Conservation (phyloP, 2,797 vertebrate species). For the Gallinago solitaria region DNA sequence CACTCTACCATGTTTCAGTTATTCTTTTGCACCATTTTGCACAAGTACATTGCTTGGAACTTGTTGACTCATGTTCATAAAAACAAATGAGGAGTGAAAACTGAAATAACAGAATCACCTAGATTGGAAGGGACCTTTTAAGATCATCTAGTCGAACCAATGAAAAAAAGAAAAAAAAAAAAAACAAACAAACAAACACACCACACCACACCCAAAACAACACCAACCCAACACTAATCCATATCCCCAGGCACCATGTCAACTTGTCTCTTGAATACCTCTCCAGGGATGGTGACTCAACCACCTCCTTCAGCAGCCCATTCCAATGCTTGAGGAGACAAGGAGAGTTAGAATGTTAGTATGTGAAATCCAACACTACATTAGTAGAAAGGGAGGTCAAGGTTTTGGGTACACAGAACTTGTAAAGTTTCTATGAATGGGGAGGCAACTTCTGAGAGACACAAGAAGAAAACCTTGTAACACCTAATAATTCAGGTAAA, state of each 20-base stretch:
- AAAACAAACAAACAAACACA: too few relatives aligned
- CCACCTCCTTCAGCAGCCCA: too few relatives aligned
- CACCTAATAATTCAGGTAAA: background rate
- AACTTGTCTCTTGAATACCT: too few relatives aligned
- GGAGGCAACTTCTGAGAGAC: background rate
- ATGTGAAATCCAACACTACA: constrained; percentile 67
- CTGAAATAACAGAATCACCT: background rate
- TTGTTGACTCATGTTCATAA: background rate
- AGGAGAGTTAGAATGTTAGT: constrained; percentile 47
- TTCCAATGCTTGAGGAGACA: background rate
- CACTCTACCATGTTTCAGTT: background rate
- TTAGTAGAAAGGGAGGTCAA: constrained; percentile 77
- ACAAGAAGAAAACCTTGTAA: background rate
- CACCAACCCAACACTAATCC: too few relatives aligned
- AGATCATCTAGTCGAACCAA: too few relatives aligned
- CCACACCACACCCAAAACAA: too few relatives aligned
- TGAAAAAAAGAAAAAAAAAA: too few relatives aligned
- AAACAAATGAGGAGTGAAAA: constrained; percentile 44
- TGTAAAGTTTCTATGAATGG: accelerated
- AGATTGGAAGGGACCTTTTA: too few relatives aligned
- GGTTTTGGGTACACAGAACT: constrained; percentile 26
- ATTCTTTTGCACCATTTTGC: background rate
- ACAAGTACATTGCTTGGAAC: constrained; percentile 4
- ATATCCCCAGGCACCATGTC: too few relatives aligned
- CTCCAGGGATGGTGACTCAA: too few relatives aligned